These are phyloP conservation scores for Cartodere bifasciata DNA, from an alignment of 2,888 invertebrate species.

Conservation along the genomic window DNA sequence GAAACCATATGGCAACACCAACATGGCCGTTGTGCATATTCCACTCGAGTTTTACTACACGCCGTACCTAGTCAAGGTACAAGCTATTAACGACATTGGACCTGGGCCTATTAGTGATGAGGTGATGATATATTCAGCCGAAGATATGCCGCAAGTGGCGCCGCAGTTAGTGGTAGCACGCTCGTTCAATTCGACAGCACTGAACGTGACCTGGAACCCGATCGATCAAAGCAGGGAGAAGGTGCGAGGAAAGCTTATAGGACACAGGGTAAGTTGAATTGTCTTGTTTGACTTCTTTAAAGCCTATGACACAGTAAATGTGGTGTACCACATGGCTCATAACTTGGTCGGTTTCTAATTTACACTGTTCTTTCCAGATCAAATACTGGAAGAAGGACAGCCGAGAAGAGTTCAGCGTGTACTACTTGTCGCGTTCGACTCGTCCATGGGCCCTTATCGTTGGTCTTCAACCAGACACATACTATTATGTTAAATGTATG, in stretches of 20 bases:
- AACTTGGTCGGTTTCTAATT: no score
- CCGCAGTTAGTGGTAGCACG: constrained; percentile 69
- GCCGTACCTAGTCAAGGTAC: constrained; percentile 74
- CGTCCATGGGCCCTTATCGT: constrained; percentile 82
- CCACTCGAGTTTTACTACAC: constrained; percentile 65
- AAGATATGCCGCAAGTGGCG: constrained; percentile 85
- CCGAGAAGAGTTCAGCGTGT: constrained; percentile 66
- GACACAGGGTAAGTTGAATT: constrained; percentile 57
- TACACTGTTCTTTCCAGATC: constrained; percentile 39
- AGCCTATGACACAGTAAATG: no score
- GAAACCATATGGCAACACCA: constrained; percentile 61
- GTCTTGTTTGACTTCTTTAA: no score
- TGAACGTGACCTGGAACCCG: constrained; percentile 84
- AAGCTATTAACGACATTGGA: constrained; percentile 65
- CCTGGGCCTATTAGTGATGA: constrained; percentile 70
- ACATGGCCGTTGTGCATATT: constrained; percentile 66
- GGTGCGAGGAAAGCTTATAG: constrained; percentile 80
- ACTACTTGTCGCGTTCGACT: constrained; percentile 73
- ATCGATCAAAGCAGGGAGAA: constrained; percentile 73
- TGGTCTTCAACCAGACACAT: constrained; percentile 82
- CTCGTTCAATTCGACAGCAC: constrained; percentile 81
- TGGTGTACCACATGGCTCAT: no score
- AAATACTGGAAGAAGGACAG: constrained; percentile 80
- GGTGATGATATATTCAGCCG: constrained; percentile 69
- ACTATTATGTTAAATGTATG: constrained; percentile 88